phyloP scores from a whole-genome alignment of 2,888 invertebrate genomes.

The Volucella bombylans region DNA sequence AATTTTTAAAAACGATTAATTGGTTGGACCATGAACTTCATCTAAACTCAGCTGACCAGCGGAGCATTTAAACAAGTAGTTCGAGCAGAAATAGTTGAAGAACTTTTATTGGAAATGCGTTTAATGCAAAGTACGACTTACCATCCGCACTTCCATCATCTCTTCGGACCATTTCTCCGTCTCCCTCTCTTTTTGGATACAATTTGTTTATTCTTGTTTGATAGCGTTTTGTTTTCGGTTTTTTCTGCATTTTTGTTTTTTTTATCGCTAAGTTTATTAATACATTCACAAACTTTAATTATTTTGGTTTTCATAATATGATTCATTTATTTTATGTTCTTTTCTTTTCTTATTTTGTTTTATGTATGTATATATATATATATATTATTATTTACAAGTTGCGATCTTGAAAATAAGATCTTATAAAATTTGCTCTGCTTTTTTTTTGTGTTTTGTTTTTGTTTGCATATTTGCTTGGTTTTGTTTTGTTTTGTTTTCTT shows the following conservation, averaged over 20 bases:
- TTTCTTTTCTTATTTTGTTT: slow-evolving; percentile 43
- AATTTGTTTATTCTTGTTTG: slow-evolving; percentile 19
- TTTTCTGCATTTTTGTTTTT: slow-evolving; percentile 17
- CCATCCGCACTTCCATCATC: slow-evolving; percentile 29
- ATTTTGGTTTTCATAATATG: slow-evolving; percentile 66
- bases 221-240: slow-evolving; percentile 3
- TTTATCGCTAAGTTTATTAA: slow-evolving; percentile 48
- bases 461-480: slow-evolving; percentile 22
- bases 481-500: slow-evolving; percentile 35
- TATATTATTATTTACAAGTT: slow-evolving; percentile 72
- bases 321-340: slow-evolving; percentile 71
- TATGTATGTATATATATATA: slow-evolving; percentile 51
- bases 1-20: no score
- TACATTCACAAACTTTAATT: slow-evolving; percentile 70
- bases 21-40: no score
- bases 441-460: slow-evolving; percentile 47
- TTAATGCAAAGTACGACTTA: slow-evolving; percentile 55
- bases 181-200: slow-evolving; percentile 30
- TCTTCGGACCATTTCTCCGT: slow-evolving; percentile 13
- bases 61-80: neutral
- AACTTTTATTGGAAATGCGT: slow-evolving; percentile 66
- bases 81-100: slow-evolving; percentile 42
- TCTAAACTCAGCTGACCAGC: no score
- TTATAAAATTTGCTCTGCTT: slow-evolving; percentile 62
- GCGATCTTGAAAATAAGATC: slow-evolving; percentile 77